These are phyloP conservation scores for Lepeophtheirus nordmannii DNA, from an alignment of 2,888 invertebrate genomes.

Conservation along the genomic window DNA sequence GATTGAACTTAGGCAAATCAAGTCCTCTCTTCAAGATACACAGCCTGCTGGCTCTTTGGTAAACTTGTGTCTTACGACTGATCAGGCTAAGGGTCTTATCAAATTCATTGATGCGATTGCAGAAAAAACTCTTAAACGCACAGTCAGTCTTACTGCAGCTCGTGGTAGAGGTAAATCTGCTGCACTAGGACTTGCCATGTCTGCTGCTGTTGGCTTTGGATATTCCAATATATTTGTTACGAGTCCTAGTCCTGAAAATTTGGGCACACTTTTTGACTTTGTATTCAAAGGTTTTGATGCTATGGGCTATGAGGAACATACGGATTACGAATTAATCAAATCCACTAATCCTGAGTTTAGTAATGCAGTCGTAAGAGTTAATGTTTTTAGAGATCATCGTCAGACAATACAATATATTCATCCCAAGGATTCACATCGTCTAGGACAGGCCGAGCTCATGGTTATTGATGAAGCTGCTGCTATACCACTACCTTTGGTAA, in stretches of 20 bases:
- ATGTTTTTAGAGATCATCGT: slow-evolving; percentile 71
- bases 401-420: slow-evolving; percentile 59
- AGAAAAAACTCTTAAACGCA: slow-evolving; percentile 71
- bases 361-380: slow-evolving; percentile 83
- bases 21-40: slow-evolving; percentile 68
- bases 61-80: slow-evolving; percentile 70
- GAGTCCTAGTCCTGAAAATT: slow-evolving; percentile 92
- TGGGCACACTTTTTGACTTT: slow-evolving; percentile 93
- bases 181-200: slow-evolving; percentile 78
- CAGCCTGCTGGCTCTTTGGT: slow-evolving; percentile 80
- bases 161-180: slow-evolving; percentile 97
- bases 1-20: slow-evolving; percentile 52
- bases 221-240: slow-evolving; percentile 93
- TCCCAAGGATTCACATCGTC: slow-evolving; percentile 55
- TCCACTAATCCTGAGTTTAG: slow-evolving; percentile 92
- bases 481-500: slow-evolving; percentile 83
- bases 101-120: slow-evolving; percentile 89
- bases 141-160: slow-evolving; percentile 85
- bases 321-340: slow-evolving; percentile 82
- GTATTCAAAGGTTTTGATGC: slow-evolving; percentile 82
- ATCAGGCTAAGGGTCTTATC: slow-evolving; percentile 75
- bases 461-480: slow-evolving; percentile 98
- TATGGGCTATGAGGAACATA: slow-evolving; percentile 82
- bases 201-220: slow-evolving; percentile 63
- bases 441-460: slow-evolving; percentile 82